Evolutionary conservation across 2,797 vertebrate genomes (phyloP), one percentile per base, ranked within the genome.

Genomic region (Halcyon leucocephala): DNA sequence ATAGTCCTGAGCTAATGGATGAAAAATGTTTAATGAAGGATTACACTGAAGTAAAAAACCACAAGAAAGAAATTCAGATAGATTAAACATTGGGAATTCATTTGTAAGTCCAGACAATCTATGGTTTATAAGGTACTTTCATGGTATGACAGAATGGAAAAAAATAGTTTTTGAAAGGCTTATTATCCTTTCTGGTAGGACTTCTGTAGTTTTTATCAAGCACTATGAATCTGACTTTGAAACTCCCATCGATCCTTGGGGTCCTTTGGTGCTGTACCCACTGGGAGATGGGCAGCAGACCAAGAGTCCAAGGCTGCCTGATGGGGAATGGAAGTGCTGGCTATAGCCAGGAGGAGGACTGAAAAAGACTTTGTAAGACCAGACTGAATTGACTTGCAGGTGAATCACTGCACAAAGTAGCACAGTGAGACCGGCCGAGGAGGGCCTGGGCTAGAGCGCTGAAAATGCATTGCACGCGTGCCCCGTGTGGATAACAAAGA

Each of bases 81-180:
- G 91, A 97, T 97, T 96, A 96, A 96, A 97, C 96, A 95, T 96
- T 96, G 91, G 94, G 95, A 96, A 97, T 96, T 97, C 71, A 96
- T 96, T 97, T 97, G 86, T 95, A 93, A 86, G 90, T 93, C 94
- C 95, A 96, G 97, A 96, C 88, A 95, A 96, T 96, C 93, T 96
- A 95, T 67, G 74, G 86, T 72, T 92, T 96, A 93, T 76, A 95
- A 89, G 41, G 65, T 77, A 79, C 46, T 92, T 96, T 91, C 76
- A 89, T 88, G 73, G 76, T 81, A 86, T 0, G 0, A 89, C n/a
- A 83, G 78, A 76, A 95, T 94, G 61, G 51, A 58, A 90, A 92
- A 69, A 78, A 95, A 85, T 79, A 0, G 20, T 78, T 91, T 94
- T 96, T 81, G 3, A 65, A 89, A 90, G 92, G 77, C 41, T 89